Conservation (phyloP, 2,888 invertebrate species). For the Caradrina kadenii region DNA sequence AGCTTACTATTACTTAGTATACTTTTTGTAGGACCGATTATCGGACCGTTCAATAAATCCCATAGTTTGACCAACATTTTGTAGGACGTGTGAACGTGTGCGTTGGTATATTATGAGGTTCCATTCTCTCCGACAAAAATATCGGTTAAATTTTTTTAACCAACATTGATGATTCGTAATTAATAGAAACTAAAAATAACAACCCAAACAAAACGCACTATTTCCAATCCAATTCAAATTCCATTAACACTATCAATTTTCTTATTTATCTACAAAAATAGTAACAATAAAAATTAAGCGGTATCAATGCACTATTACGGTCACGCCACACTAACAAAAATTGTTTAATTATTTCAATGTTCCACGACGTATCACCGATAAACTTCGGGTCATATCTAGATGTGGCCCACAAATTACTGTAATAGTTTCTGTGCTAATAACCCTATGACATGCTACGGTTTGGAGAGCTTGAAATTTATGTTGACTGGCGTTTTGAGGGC, state of each 20-base stretch:
- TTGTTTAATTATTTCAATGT: conserved; percentile 77
- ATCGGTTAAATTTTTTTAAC: no score
- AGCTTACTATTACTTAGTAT: no score
- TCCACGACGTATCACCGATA: conserved; percentile 73
- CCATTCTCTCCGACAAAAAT: no score
- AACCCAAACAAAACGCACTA: background rate
- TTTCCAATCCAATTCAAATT: conserved; percentile 24
- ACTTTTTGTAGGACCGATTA: no score
- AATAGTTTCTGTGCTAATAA: conserved; percentile 83
- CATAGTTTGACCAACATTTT: no score
- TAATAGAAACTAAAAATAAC: background rate
- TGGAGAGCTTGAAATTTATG: conserved; percentile 50
- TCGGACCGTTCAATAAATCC: no score
- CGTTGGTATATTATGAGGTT: no score
- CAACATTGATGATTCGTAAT: no score
- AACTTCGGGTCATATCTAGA: conserved; percentile 75
- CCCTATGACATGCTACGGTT: conserved; percentile 74
- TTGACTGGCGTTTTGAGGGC: conserved; percentile 19
- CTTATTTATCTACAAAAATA: conserved; percentile 44
- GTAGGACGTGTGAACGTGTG: no score
- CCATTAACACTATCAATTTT: conserved; percentile 42
- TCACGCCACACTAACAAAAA: conserved; percentile 70
- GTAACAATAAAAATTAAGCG: conserved; percentile 62
- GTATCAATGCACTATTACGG: conserved; percentile 64
- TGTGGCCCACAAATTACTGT: conserved; percentile 83